Evolutionary conservation across 2,797 vertebrate species (phyloP), one percentile per base, ranked within the genome.

Genomic region (Etheostoma nigrum): DNA sequence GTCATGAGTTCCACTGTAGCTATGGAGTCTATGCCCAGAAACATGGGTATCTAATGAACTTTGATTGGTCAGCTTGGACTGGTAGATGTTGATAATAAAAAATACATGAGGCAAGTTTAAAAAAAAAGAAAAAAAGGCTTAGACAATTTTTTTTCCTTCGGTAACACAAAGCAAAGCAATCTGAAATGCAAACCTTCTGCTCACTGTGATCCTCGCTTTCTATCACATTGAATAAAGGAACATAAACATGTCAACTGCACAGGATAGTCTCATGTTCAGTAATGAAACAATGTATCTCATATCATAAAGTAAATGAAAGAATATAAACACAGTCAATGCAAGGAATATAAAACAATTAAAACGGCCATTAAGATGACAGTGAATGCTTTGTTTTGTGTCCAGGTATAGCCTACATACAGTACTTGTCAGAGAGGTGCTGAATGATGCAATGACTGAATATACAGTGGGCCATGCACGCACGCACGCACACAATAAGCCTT

Each of bases 361-460:
- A 12, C 10, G 21, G 58, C 27, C 69, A 54, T 19, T 27, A 21
- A 59, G 45, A 62, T 10, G 7, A 53, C 13, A n/a, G 75, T 42
- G 48, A 67, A 13, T 40, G 54, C 78, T 80, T 91, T 86, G 62
- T 83, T 76, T 49, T 42, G 16, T 80, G 67, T 67, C 42, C 62
- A 71, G 77, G 52, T 72, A 57, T 72, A 81, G 83, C 70, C 69
- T 27, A 25, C 53, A 71, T 65, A 68, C 15, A 25, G 25, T 25
- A 25, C 62, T 55, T 42, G 53, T 55, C 48, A 79, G 83, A 84
- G 77, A 78, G 76, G 82, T 84, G 78, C 52, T 82, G 74, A 81
- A 27, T 67, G 81, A 86, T 4, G 16, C 51, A 25, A 25, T 25
- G 25, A 25, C 79, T 85, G 45, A 83, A 69, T 84, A 78, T 86